Conservation (phyloP, 2,888 invertebrate genomes). For the Halocaridina rubra region DNA sequence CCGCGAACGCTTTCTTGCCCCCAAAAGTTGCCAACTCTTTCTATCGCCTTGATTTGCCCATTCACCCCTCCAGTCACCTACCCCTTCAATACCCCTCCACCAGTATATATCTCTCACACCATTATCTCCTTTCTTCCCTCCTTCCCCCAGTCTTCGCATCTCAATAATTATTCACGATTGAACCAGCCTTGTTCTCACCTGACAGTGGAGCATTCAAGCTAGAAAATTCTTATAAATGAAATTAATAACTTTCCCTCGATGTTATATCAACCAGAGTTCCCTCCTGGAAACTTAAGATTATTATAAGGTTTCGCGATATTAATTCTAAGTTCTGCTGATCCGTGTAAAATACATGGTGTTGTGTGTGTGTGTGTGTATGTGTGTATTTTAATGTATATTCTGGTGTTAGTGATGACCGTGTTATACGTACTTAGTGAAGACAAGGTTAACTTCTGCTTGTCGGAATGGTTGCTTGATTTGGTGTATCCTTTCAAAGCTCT, state of each 20-base stretch:
- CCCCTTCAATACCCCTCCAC: not conserved
- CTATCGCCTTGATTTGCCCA: not conserved
- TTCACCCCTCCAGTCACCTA: not conserved
- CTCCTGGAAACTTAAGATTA: not conserved
- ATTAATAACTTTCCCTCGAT: not conserved
- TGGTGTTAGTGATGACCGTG: no score
- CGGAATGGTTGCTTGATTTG: no score
- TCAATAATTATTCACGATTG: not conserved
- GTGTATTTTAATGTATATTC: not conserved
- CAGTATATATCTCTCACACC: not conserved
- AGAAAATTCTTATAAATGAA: not conserved
- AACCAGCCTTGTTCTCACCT: no score
- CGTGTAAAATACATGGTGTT: no score
- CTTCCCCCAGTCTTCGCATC: not conserved
- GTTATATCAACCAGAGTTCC: not conserved
- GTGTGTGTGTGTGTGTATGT: constrained; percentile 15
- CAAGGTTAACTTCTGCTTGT: no score
- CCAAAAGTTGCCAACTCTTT: not conserved
- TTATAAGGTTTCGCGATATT: no score
- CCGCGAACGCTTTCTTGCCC: not conserved
- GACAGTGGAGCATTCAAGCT: not conserved
- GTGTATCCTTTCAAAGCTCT: no score
- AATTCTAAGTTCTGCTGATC: no score
- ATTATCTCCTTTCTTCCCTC: not conserved
- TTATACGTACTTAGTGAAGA: no score